Percentiles rank a stretch among this genome's conserved stretches.
These are phyloP conservation scores for Pachyseris speciosa DNA, from an alignment of 64 coral and sea anemone genomes.

Conservation along the genomic window DNA sequence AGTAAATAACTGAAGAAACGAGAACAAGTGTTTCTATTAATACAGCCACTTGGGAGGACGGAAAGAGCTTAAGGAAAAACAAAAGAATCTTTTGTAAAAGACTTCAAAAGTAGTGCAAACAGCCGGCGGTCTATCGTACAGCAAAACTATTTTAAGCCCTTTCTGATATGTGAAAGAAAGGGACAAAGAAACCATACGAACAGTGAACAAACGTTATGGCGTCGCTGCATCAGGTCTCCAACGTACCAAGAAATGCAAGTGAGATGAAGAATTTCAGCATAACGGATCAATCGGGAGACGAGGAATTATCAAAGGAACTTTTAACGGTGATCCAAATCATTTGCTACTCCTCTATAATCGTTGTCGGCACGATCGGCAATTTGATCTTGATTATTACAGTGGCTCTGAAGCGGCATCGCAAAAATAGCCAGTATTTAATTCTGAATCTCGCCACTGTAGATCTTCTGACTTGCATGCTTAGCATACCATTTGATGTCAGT, in stretches of 20 bases:
- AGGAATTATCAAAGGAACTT: neutral
- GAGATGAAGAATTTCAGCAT: neutral
- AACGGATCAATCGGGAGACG: neutral
- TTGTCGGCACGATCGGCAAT: conserved; percentile 71
- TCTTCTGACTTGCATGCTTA: conserved; percentile 43
- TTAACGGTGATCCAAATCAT: conserved; percentile 37
- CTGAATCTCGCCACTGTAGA: conserved; percentile 67
- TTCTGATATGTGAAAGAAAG: neutral
- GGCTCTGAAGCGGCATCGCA: neutral
- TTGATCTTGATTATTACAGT: conserved; percentile 36
- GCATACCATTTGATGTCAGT: conserved; percentile 71
- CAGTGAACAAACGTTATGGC: neutral
- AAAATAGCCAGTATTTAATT: conserved; percentile 78
- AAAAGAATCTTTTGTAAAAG: neutral
- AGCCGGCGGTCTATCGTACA: neutral
- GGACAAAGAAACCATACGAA: neutral
- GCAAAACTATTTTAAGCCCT: neutral
- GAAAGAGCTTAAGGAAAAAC: neutral
- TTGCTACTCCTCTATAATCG: conserved; percentile 44
- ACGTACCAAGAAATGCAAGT: neutral
- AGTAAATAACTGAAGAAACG: too few species aligned
- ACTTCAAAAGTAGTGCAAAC: neutral
- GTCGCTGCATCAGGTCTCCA: neutral
- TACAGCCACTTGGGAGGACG: too few species aligned
- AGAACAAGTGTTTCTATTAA: too few species aligned